Conservation (phyloP, 35 echinoderm and acorn worm species). For the Hemicentrotus pulcherrimus region DNA sequence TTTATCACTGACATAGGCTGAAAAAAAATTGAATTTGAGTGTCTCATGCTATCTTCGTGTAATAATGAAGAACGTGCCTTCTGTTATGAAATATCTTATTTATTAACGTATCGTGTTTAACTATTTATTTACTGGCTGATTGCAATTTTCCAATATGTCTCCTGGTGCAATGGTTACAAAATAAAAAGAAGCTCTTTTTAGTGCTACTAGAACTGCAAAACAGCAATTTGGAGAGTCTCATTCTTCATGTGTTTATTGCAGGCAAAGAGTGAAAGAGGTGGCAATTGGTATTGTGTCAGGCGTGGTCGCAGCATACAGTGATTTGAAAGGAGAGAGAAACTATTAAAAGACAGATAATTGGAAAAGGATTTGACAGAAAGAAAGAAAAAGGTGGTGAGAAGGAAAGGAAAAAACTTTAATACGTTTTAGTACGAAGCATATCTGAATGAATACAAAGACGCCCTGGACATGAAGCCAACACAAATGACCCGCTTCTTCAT, state of each 20-base stretch:
- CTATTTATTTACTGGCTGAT: constrained; percentile 3
- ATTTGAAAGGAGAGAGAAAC: background rate
- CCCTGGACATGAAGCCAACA: too few species aligned
- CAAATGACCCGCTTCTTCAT: too few species aligned
- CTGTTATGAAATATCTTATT: background rate
- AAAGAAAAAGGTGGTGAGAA: background rate
- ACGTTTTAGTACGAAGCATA: too few species aligned
- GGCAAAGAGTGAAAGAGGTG: background rate
- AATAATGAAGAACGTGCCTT: background rate
- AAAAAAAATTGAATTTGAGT: background rate
- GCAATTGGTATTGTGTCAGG: background rate
- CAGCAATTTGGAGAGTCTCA: background rate
- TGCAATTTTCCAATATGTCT: background rate
- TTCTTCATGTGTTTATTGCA: background rate
- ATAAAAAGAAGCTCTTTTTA: background rate
- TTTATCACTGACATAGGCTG: background rate
- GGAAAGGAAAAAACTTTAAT: background rate
- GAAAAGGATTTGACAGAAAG: background rate
- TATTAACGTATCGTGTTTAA: background rate
- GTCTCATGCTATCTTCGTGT: background rate
- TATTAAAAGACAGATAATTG: background rate
- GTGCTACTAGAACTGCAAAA: constrained; percentile 6
- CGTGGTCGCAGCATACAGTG: background rate
- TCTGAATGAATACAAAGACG: too few species aligned
- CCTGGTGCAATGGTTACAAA: background rate